A percentile compares a stretch with the other conserved stretches of the same genome.
These are phyloP conservation scores for Syncerus caffer DNA, from an alignment of 2,797 vertebrate species.

Conservation along the genomic window DNA sequence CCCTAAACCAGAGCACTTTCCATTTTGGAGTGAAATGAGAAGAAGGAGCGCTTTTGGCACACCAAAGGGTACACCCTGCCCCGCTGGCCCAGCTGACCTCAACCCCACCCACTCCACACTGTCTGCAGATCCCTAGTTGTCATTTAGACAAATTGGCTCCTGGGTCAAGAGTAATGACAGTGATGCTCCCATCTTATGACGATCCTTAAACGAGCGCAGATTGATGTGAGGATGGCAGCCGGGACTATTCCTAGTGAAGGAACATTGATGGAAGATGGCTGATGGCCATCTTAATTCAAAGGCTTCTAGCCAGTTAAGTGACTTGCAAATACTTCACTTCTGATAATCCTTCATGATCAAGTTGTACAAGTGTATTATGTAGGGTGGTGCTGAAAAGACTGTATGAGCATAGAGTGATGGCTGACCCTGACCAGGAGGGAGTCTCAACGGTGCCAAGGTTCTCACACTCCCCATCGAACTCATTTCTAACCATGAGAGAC, in stretches of 20 bases:
- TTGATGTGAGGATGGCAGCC: neutral
- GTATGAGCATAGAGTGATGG: neutral
- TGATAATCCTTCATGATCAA: neutral
- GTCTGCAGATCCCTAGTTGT: neutral
- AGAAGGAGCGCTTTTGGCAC: neutral
- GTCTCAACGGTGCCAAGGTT: neutral
- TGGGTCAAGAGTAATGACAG: neutral
- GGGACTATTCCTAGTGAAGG: neutral
- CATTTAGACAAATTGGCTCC: neutral
- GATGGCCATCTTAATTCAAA: conserved; percentile 42
- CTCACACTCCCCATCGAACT: neutral
- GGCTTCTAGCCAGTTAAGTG: conserved; percentile 13
- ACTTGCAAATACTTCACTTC: conserved; percentile 7
- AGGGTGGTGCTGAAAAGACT: neutral
- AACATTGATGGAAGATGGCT: neutral
- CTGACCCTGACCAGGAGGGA: neutral
- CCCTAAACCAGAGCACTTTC: neutral
- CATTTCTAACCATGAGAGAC: neutral
- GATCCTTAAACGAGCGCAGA: neutral
- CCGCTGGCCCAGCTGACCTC: neutral
- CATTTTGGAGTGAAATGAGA: neutral
- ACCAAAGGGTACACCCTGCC: neutral
- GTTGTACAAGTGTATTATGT: neutral
- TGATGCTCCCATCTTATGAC: neutral
- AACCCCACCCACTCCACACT: neutral